Conservation (phyloP, 1,140 invertebrate species). For the Lepidurus couesii region DNA sequence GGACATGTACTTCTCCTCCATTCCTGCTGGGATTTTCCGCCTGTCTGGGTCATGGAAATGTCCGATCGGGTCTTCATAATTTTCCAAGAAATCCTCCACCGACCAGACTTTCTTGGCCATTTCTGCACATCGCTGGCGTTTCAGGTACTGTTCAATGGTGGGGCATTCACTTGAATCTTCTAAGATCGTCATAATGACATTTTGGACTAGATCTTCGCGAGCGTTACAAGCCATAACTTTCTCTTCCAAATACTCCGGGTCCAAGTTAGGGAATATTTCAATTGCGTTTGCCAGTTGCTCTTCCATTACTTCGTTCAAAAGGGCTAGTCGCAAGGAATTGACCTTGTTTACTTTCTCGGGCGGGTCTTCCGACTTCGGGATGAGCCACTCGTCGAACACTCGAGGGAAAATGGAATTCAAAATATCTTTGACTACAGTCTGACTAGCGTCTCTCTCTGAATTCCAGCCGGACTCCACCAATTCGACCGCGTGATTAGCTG, state of each 20-base stretch:
- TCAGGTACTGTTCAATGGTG: conserved; percentile 45
- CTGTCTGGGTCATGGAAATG: conserved; percentile 48
- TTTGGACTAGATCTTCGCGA: conserved; percentile 34
- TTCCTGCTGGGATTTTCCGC: conserved; percentile 33
- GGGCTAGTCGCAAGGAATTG: background rate
- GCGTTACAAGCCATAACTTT: conserved; percentile 51
- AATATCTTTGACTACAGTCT: background rate
- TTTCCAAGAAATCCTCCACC: conserved; percentile 50
- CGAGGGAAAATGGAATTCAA: background rate
- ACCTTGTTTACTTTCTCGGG: background rate
- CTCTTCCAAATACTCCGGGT: conserved; percentile 51
- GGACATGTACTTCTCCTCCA: background rate
- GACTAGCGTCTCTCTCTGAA: background rate
- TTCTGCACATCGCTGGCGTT: conserved; percentile 42
- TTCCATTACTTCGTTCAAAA: conserved; percentile 34
- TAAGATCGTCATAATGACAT: background rate
- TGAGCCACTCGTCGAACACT: background rate
- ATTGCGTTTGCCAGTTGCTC: conserved; percentile 44
- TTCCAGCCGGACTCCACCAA: background rate
- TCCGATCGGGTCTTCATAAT: conserved; percentile 52
- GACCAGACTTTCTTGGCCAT: conserved; percentile 47
- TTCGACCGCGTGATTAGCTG: background rate
- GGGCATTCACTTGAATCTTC: background rate
- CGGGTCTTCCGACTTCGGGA: background rate
- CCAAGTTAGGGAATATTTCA: conserved; percentile 47